Evolutionary conservation across 2,797 vertebrate genomes (phyloP).

Genomic region (Miichthys miiuy): DNA sequence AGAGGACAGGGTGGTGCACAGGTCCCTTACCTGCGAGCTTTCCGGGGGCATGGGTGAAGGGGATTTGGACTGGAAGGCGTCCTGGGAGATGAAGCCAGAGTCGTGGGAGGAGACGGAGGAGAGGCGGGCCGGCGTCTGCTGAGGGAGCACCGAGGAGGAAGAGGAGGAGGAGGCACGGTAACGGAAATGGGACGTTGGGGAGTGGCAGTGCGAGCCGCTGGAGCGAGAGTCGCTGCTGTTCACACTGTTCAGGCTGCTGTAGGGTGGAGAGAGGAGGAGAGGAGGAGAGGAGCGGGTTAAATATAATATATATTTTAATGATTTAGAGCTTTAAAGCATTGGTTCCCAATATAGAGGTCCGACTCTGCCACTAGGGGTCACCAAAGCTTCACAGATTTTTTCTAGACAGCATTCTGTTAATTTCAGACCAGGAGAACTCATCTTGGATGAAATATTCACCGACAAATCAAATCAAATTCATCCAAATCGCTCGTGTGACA

Average conservation of each 20-base stretch:
- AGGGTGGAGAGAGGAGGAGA: conserved; percentile 27
- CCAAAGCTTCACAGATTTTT: too few relatives aligned
- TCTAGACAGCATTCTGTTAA: too few relatives aligned
- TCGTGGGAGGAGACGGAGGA: conserved; percentile 95
- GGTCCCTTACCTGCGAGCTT: conserved; percentile 69
- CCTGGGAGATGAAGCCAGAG: conserved; percentile 95
- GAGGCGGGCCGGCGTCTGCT: conserved; percentile 85
- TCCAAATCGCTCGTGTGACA: too few relatives aligned
- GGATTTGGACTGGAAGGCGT: conserved; percentile 93
- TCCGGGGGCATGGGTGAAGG: conserved; percentile 95
- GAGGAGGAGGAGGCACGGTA: conserved; percentile 90
- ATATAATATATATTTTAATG: too few relatives aligned
- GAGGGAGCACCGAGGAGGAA: conserved; percentile 85
- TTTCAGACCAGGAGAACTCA: too few relatives aligned
- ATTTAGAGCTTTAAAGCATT: too few relatives aligned
- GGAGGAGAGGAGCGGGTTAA: not conserved
- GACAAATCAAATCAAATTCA: too few relatives aligned
- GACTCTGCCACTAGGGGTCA: too few relatives aligned
- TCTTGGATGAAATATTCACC: too few relatives aligned
- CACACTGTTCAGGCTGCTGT: conserved; percentile 96
- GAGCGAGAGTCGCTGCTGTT: conserved; percentile 95
- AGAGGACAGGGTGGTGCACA: not conserved
- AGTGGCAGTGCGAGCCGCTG: conserved; percentile 95
- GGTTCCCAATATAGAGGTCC: too few relatives aligned
- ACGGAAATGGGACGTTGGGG: conserved; percentile 94